These are phyloP conservation scores for Oenanthe melanoleuca DNA, from an alignment of 2,113 vertebrate species.

Conservation along the genomic window DNA sequence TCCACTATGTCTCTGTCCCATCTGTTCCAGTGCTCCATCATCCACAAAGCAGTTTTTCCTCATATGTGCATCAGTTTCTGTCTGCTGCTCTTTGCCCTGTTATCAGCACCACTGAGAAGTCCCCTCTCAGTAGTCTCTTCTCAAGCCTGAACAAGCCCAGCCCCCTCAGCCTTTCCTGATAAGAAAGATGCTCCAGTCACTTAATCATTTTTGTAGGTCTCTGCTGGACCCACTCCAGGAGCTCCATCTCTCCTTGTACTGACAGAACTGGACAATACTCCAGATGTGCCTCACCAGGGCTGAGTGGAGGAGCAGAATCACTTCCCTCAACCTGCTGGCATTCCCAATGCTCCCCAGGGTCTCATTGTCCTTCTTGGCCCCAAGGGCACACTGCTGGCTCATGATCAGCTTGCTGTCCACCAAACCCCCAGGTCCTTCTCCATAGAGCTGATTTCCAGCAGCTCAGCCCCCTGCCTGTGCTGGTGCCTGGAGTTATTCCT, in stretches of 20 bases:
- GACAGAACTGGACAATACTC: background rate
- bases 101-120: background rate
- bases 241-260: background rate
- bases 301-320: background rate
- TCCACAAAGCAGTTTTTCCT: background rate
- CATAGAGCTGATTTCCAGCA: background rate
- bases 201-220: background rate
- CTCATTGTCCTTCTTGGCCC: too few species aligned
- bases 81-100: too few species aligned
- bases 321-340: fast-evolving
- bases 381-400: background rate
- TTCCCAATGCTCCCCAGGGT: background rate
- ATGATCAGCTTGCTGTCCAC: background rate
- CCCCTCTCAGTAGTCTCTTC: background rate
- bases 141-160: background rate
- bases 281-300: background rate
- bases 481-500: background rate
- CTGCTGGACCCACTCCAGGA: background rate
- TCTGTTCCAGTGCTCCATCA: background rate
- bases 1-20: background rate
- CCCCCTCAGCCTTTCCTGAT: background rate
- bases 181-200: background rate
- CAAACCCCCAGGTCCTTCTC: background rate
- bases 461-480: fast-evolving
- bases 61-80: background rate